phyloP scores from a whole-genome alignment of 2,113 vertebrate species.

The Ameiurus melas region DNA sequence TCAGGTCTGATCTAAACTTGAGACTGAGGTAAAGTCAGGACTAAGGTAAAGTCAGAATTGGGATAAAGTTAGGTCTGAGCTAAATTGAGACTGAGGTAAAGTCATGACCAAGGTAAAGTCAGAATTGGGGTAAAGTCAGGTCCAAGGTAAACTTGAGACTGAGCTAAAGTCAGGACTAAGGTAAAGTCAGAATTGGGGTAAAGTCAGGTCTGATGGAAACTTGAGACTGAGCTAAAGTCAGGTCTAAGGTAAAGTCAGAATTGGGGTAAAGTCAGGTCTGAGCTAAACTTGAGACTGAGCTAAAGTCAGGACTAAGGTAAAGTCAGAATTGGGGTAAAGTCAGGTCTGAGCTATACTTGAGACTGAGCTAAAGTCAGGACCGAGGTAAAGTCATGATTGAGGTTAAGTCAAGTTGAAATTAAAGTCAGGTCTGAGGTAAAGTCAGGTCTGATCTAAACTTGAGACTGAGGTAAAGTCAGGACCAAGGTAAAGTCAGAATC shows the following conservation, averaged over 20 bases:
- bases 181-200: background rate
- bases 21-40: background rate
- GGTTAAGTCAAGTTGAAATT: background rate
- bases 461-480: background rate
- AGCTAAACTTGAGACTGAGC: too few species aligned
- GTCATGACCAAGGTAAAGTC: too few species aligned
- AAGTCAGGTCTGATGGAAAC: background rate
- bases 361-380: background rate
- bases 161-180: too few species aligned
- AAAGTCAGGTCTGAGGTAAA: background rate
- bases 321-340: background rate
- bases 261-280: background rate
- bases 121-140: too few species aligned
- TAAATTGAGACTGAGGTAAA: too few species aligned
- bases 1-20: background rate
- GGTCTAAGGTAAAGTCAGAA: background rate
- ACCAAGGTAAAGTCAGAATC: background rate
- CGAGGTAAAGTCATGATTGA: background rate
- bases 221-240: background rate
- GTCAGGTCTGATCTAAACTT: too few species aligned
- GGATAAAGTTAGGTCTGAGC: background rate
- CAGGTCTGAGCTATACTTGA: background rate
- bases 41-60: background rate
- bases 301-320: too few species aligned
- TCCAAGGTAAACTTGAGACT: too few species aligned